These are phyloP conservation scores for Cydia splendana DNA, from an alignment of 1,140 invertebrate genomes.

Conservation along the genomic window DNA sequence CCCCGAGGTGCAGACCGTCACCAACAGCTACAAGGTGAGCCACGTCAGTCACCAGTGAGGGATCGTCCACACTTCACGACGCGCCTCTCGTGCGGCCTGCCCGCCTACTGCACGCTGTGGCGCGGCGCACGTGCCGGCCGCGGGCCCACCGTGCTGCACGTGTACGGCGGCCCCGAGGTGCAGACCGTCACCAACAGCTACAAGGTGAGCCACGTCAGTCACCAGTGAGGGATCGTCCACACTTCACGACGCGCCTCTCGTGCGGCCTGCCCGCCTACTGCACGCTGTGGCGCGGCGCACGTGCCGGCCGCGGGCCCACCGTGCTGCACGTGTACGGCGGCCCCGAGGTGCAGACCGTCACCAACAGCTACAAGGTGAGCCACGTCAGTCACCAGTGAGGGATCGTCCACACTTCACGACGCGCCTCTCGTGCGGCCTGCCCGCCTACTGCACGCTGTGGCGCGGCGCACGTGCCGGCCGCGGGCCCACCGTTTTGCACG, in stretches of 20 bases:
- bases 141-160: slow-evolving; percentile 73
- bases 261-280: slow-evolving; percentile 74
- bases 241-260: slow-evolving; percentile 54
- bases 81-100: slow-evolving; percentile 72
- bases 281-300: slow-evolving; percentile 82
- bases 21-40: slow-evolving; percentile 93
- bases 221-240: no score
- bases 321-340: slow-evolving; percentile 93
- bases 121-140: slow-evolving; percentile 89
- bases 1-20: slow-evolving; percentile 98
- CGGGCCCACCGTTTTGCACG: slow-evolving; percentile 72
- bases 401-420: slow-evolving; percentile 41
- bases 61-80: slow-evolving; percentile 41
- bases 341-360: slow-evolving; percentile 98
- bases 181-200: slow-evolving; percentile 98
- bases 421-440: slow-evolving; percentile 72
- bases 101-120: slow-evolving; percentile 50
- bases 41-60: no score
- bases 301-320: slow-evolving; percentile 81
- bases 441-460: slow-evolving; percentile 50
- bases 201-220: slow-evolving; percentile 80
- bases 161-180: slow-evolving; percentile 98
- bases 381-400: no score
- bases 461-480: slow-evolving; percentile 89
- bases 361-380: slow-evolving; percentile 93